Percentiles rank a stretch among this genome's conserved stretches.
Conservation (phyloP, 1,140 invertebrate species). For the Scaptomyza hsui region DNA sequence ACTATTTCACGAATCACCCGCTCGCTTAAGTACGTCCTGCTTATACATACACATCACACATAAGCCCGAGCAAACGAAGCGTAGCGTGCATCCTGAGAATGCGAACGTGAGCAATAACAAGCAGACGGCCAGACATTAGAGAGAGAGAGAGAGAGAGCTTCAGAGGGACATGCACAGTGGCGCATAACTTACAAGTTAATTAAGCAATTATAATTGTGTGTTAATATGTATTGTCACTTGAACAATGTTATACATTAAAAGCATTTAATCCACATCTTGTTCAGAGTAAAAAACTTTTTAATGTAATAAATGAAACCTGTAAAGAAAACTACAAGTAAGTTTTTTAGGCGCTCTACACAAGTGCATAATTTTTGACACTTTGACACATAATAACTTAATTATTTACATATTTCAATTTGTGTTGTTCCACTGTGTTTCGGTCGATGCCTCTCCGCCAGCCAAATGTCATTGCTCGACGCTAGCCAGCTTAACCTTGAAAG, state of each 20-base stretch:
- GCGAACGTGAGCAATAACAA: constrained; percentile 62
- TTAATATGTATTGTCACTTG: neutral
- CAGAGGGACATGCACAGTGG: constrained; percentile 39
- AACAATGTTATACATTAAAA: no score
- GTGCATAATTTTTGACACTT: neutral
- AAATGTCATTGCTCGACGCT: constrained; percentile 73
- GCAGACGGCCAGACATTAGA: constrained; percentile 50
- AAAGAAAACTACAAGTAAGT: neutral
- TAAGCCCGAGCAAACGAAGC: constrained; percentile 25
- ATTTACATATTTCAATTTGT: neutral
- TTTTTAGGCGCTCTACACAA: neutral
- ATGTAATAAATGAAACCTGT: no score
- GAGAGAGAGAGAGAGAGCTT: neutral
- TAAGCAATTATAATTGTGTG: neutral
- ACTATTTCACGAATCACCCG: neutral
- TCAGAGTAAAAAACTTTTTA: no score
- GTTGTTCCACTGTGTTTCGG: constrained; percentile 34
- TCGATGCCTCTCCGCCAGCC: constrained; percentile 37
- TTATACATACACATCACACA: neutral
- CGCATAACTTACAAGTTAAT: neutral
- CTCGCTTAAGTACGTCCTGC: neutral
- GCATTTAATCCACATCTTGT: no score
- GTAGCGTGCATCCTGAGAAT: constrained; percentile 52
- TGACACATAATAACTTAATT: neutral
- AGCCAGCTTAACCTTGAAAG: constrained; percentile 75